Conservation (phyloP, 1,140 invertebrate genomes). For the Apocrypta bakeri region DNA sequence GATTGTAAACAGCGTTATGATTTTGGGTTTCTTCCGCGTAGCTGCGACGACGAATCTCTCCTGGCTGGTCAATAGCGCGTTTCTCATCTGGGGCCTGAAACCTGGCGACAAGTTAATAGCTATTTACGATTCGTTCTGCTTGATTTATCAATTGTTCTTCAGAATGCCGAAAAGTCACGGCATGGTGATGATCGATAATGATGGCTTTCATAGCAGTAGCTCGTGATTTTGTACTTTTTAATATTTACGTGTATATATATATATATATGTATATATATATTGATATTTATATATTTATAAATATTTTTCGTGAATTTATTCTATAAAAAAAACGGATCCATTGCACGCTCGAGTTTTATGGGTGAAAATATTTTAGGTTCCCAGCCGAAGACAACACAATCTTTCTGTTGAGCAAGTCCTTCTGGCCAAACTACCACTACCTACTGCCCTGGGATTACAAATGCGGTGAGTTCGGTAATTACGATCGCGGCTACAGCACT, state of each 20-base stretch:
- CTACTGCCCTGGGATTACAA: conserved; percentile 85
- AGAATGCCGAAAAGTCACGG: conserved; percentile 65
- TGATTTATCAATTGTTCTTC: conserved; percentile 63
- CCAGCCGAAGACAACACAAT: conserved; percentile 82
- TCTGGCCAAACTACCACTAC: conserved; percentile 88
- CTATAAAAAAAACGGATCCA: too few relatives aligned
- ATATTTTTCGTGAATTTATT: too few relatives aligned
- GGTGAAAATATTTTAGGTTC: conserved; percentile 74
- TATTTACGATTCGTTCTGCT: conserved; percentile 59
- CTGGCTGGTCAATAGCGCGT: conserved; percentile 83
- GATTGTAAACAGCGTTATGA: conserved; percentile 76
- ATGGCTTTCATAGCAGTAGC: conserved; percentile 56
- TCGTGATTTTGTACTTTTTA: conserved; percentile 36
- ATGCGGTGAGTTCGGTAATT: conserved; percentile 84
- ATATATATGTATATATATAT: too few relatives aligned
- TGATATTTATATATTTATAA: too few relatives aligned
- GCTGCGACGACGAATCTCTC: conserved; percentile 77
- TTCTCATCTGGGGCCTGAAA: conserved; percentile 82
- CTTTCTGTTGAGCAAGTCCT: conserved; percentile 82
- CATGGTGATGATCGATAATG: conserved; percentile 60
- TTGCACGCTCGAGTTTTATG: not conserved
- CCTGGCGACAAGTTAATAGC: conserved; percentile 81
- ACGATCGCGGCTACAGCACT: conserved; percentile 79
- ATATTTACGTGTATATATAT: too few relatives aligned
- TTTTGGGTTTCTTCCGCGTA: conserved; percentile 81